A percentile compares a stretch with the other conserved stretches of the same genome.
These are phyloP conservation scores for Gephyroberyx darwinii DNA, from an alignment of 2,797 vertebrate genomes.

Conservation along the genomic window DNA sequence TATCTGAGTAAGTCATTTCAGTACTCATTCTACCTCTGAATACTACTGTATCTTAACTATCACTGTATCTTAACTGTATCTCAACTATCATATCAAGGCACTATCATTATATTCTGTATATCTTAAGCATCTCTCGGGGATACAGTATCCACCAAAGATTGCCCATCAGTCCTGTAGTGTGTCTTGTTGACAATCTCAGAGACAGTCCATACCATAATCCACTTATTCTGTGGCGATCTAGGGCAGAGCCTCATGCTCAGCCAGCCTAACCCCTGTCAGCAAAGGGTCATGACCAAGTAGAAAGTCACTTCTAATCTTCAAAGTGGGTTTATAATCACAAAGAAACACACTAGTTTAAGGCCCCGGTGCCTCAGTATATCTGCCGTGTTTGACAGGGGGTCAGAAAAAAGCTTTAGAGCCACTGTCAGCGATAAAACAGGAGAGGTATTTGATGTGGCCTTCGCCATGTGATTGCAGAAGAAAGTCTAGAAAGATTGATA, in stretches of 20 bases:
- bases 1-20: no score
- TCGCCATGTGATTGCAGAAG: slow-evolving; percentile 9
- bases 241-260: background rate
- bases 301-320: slow-evolving; percentile 43
- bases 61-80: no score
- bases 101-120: no score
- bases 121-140: no score
- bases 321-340: slow-evolving; percentile 11
- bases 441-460: slow-evolving; percentile 19
- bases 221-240: background rate
- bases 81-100: no score
- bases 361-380: background rate
- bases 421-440: background rate
- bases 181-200: background rate
- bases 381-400: slow-evolving; percentile 14
- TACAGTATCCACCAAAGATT: no score
- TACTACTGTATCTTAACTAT: no score
- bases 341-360: slow-evolving; percentile 10
- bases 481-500: slow-evolving; percentile 32
- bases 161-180: background rate
- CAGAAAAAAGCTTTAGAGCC: slow-evolving; percentile 8
- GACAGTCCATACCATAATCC: slow-evolving; percentile 22
- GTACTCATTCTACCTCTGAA: no score
- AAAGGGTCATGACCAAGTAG: slow-evolving; percentile 8
- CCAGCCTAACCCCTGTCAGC: background rate